Evolutionary conservation across 2,888 invertebrate species (phyloP), one percentile per base, ranked within the genome.

Genomic region (Clostera curtula): DNA sequence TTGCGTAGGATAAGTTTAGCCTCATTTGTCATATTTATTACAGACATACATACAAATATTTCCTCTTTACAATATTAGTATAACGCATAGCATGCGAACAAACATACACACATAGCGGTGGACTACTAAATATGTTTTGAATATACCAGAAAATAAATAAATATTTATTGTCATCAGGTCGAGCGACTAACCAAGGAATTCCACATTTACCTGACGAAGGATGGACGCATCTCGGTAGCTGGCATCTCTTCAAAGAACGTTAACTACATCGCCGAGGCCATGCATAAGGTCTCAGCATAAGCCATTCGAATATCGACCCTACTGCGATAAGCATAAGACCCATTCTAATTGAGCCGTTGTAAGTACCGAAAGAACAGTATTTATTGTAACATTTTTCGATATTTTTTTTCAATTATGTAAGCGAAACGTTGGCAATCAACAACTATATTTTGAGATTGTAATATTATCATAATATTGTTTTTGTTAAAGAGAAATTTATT

Each of bases 181-280:
- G 94, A 90, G 49, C 88, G 88, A 40, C 70, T 99, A 24, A 95
- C 89, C 0, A 96, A 96, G 59, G 93, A 99, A 13, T 94, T 90
- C 84, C 95, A 95, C 67, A 87, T 99, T 45, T 99, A 96, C 72
- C 82, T 99, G 44, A 98, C 98, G 1, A 96, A 96, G 73, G 98
- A 98, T 74, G 99, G 99, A 0, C 91, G 99, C 51, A 97, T 99
- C 71, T 98, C 98, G 3, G 94, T 99, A 84, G 98, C 98, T 29
- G 98, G 99, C 27, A 91, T 99, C 4, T 93, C 96, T 1, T 93
- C 96, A 2, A 92, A 93, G 66, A 99, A 99, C 80, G 97, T 98
- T 1, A 91, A 90, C 40, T 97, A 99, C 69, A 83, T 99, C 36
- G 98, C 98, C 1, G 87, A 94, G 40, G 96, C 94, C 33, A 96